Evolutionary conservation across 2,797 vertebrate genomes (phyloP), one percentile per base, ranked within the genome.

Genomic region (Acanthurus lineatus): DNA sequence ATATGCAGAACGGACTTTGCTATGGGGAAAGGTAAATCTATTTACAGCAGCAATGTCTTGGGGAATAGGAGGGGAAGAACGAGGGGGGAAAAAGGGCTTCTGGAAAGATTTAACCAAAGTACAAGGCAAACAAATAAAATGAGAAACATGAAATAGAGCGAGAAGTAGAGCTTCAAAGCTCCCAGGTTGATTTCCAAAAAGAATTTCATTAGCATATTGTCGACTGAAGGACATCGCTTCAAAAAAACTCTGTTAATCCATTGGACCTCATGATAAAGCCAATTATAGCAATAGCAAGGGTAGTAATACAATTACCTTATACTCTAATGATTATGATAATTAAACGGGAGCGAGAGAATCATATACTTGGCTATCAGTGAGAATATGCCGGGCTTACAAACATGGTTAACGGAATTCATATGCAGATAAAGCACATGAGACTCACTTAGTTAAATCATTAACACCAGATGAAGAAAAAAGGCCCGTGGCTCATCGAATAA

Each of bases 21-120:
- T 90, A 73, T 84, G 65, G 87, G 91, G 88, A 94, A 94, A 93
- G 90, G 87, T 94, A 94, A 87, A 88, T 91, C 91, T 94, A 94
- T 95, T 95, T 93, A 91, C 87, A 90, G 91, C 79, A 5, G 62
- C 60, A 73, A 60, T 48, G 72, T 92, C 92, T 91, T 83, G 91
- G 92, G 93, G 90, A 90, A 88, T 86, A 48, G 63, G 56, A 66
- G 68, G 64, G 70, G 75, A 76, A 79, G 75, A 56, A 79, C 65
- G 66, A 48, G 12, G 53, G 15, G 5, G 52, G 3, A 74, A 68
- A 57, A 64, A 73, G 66, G 69, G 89, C 87, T 92, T 88, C 14
- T 72, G 91, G 88, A 92, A 89, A 91, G 70, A 88, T 89, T 91
- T 88, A 76, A 84, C 68, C 71, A 82, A 83, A 69, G 87, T 89